phyloP scores from a whole-genome alignment of 2,797 vertebrate genomes.

The Parauchenoglanis punctatus region DNA sequence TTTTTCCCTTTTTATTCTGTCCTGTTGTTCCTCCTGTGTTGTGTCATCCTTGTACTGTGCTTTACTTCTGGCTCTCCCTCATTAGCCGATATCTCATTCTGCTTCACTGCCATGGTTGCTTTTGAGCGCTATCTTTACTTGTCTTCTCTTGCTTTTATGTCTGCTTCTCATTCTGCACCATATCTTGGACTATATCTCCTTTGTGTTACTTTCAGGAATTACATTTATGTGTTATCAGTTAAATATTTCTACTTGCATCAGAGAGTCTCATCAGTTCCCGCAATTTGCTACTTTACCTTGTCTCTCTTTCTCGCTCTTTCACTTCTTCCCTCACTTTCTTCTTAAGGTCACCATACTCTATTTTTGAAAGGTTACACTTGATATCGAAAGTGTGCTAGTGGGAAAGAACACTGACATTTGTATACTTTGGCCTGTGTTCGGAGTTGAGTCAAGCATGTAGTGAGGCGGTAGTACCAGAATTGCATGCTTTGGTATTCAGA shows the following conservation, averaged over 20 bases:
- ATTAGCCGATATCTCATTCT: constrained; percentile 38
- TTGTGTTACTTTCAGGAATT: not conserved
- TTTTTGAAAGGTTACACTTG: constrained; percentile 15
- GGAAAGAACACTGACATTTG: constrained; percentile 11
- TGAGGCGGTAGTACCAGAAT: not conserved
- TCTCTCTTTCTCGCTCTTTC: not conserved
- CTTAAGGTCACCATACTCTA: not conserved
- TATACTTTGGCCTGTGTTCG: not conserved
- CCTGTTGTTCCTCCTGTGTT: not conserved
- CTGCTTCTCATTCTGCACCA: constrained; percentile 39
- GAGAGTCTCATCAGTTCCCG: not conserved
- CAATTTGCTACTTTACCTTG: not conserved
- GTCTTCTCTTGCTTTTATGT: constrained; percentile 16
- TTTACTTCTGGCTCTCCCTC: constrained; percentile 26
- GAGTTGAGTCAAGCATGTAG: not conserved
- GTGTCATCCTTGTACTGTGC: not conserved
- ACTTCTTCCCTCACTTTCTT: not conserved
- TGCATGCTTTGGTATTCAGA: not conserved
- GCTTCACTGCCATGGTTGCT: constrained; percentile 20
- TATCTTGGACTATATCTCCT: constrained; percentile 35
- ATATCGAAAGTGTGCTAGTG: not conserved
- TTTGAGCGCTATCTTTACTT: constrained; percentile 34
- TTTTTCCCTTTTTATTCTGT: not conserved
- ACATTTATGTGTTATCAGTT: not conserved
- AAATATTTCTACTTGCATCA: not conserved